Evolutionary conservation across 1,140 invertebrate species (phyloP), one percentile per base, ranked within the genome.

Genomic region (Melanaphis sacchari): DNA sequence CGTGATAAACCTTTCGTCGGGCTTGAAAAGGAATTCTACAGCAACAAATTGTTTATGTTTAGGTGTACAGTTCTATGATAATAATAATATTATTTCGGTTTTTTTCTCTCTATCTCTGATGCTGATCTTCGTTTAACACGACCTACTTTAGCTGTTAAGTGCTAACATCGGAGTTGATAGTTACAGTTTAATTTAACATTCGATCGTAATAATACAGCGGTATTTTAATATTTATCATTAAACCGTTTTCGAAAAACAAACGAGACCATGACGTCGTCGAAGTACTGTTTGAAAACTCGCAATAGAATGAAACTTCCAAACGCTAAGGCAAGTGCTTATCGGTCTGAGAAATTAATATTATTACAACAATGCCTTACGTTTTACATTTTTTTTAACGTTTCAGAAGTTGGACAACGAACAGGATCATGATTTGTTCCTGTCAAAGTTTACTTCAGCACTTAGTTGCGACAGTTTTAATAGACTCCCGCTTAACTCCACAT

Each of bases 251-350:
- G 36, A 7, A 38, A 82, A 7, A 31, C 5, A 43, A 85, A 43
- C 84, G 84, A 85, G 31, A 66, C n/a, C 22, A 93, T 93, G 91
- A 93, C 91, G 24, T 93, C 91, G 0, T 93, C 91, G 8, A 93
- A 93, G 40, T 93, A 84, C 38, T 93, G 91, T 93, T 26, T 93
- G 81, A 93, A 93, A 93, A 93, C 46, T 54, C 91, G 91, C 0
- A 52, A 93, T 18, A 93, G 81, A 54, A 93, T 93, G 26, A 84
- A 93, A 93, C 76, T 93, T 22, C 26, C 49, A 18, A 93, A 93
- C 36, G 15, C 91, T 0, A 85, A 93, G 81, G 91, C 26, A 38
- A 85, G 15, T n/a, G 4, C 5, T 88, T 6, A n/a, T 1, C 24
- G 22, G 31, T 0, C 15, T 5, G 46, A 22, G 8, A 36, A 40